A percentile compares a stretch with the other conserved stretches of the same genome.
These are phyloP conservation scores for Himalopsyche anomala DNA, from an alignment of 2,888 invertebrate genomes.

Conservation along the genomic window DNA sequence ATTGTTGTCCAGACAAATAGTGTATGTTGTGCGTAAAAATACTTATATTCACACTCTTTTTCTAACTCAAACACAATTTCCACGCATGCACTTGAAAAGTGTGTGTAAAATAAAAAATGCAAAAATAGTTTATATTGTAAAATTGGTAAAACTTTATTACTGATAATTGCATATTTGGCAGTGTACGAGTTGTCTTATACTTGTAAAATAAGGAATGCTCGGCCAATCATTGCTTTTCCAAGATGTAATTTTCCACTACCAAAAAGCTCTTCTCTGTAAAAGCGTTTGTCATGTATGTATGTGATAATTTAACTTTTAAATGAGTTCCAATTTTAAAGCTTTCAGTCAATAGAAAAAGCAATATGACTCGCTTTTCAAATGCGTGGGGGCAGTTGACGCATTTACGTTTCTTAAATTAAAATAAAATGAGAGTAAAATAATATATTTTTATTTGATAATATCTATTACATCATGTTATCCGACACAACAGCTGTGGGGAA, in stretches of 20 bases:
- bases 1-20: no score
- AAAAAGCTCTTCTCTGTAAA: background rate
- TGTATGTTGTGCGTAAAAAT: no score
- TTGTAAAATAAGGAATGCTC: background rate
- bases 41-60: no score
- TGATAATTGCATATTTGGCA: background rate
- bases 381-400: background rate
- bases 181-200: background rate
- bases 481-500: background rate
- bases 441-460: conserved; percentile 8
- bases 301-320: conserved; percentile 11
- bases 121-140: no score
- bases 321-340: background rate
- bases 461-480: background rate
- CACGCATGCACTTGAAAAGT: no score
- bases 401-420: background rate
- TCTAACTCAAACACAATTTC: no score
- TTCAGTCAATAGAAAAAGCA: background rate
- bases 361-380: background rate
- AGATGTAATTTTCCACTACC: background rate
- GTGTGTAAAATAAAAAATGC: no score
- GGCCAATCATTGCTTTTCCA: background rate
- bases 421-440: background rate
- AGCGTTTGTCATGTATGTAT: background rate
- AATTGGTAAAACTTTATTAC: no score